phyloP scores from a whole-genome alignment of 2,113 vertebrate species.

The Perca schrenkii region DNA sequence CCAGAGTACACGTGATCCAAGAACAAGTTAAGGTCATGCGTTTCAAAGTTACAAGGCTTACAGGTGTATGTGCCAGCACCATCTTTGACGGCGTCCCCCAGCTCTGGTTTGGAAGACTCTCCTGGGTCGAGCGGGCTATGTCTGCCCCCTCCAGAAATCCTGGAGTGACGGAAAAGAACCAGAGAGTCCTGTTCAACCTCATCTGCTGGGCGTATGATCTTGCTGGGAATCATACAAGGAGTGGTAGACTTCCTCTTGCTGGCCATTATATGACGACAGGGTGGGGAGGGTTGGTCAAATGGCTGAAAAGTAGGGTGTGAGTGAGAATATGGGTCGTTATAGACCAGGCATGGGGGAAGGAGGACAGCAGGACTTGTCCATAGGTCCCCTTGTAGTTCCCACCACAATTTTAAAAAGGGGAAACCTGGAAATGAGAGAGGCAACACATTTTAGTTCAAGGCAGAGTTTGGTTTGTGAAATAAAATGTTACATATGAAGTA shows the following conservation, averaged over 20 bases:
- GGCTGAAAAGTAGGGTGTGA: constrained; percentile 58
- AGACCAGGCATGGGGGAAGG: constrained; percentile 78
- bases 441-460: constrained; percentile 23
- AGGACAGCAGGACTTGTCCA: constrained; percentile 67
- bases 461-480: not conserved
- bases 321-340: constrained; percentile 66
- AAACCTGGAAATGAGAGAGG: constrained; percentile 64
- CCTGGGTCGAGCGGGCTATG: constrained; percentile 56
- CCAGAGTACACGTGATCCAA: constrained; percentile 92
- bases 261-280: constrained; percentile 86
- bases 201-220: constrained; percentile 85
- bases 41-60: constrained; percentile 91
- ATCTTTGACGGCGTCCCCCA: constrained; percentile 71
- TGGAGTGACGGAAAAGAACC: constrained; percentile 68
- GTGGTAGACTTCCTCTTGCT: constrained; percentile 98
- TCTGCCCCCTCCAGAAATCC: constrained; percentile 55
- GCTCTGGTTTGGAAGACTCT: constrained; percentile 73
- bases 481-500: not conserved
- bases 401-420: constrained; percentile 12
- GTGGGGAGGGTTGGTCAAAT: constrained; percentile 54
- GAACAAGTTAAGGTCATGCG: constrained; percentile 91
- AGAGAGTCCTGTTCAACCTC: constrained; percentile 80
- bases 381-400: constrained; percentile 53
- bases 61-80: constrained; percentile 88
- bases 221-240: constrained; percentile 98